Evolutionary conservation across 1,140 invertebrate genomes (phyloP).

Genomic region (Caenorhabditis inopinata): DNA sequence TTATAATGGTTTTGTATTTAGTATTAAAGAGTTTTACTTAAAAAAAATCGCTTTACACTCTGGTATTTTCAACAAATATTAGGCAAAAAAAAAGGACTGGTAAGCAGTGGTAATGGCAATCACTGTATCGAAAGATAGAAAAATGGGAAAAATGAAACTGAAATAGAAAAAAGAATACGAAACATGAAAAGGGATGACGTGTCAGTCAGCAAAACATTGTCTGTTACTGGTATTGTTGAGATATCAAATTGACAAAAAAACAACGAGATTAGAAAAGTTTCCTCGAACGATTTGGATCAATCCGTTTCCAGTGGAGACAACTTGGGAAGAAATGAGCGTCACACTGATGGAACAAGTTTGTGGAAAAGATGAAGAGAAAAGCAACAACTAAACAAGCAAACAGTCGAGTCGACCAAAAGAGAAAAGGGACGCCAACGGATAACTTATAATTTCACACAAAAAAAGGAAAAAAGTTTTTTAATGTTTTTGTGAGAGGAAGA

Average conservation of each 20-base stretch:
- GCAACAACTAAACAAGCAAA: slow-evolving; percentile 29
- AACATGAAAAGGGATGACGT: no score
- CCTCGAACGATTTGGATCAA: slow-evolving; percentile 7
- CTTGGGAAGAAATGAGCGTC: background rate
- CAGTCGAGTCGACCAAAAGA: background rate
- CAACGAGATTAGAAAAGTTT: background rate
- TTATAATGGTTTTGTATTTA: no score
- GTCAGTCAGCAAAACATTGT: no score
- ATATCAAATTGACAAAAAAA: no score
- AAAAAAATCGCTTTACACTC: no score
- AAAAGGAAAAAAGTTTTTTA: background rate
- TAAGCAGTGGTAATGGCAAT: no score
- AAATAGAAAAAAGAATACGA: slow-evolving; percentile 6
- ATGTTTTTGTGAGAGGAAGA: background rate
- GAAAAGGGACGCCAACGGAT: background rate
- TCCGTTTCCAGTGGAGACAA: background rate
- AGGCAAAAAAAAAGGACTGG: no score
- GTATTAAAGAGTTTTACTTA: no score
- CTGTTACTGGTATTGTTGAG: background rate
- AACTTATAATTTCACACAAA: slow-evolving; percentile 23
- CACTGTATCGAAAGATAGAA: no score
- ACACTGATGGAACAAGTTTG: slow-evolving; percentile 2
- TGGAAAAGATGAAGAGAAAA: background rate
- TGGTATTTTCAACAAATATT: no score
- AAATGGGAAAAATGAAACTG: background rate